These are phyloP conservation scores for Cynodonichthys magdalenae DNA, from an alignment of 2,797 vertebrate genomes.

Conservation along the genomic window DNA sequence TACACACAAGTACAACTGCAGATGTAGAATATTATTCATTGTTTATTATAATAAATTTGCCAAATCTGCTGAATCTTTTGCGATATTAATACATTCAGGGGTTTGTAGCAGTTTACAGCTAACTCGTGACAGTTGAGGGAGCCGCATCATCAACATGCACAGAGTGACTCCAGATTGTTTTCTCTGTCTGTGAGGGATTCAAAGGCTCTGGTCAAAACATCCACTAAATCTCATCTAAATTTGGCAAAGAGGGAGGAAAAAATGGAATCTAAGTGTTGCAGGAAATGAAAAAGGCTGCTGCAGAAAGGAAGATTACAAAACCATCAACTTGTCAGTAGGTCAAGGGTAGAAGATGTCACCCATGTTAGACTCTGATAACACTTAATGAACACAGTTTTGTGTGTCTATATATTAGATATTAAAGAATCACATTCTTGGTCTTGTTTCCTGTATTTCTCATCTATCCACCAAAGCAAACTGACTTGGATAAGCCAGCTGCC, in stretches of 20 bases:
- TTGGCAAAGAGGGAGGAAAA: constrained; percentile 12
- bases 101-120: constrained; percentile 29
- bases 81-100: constrained; percentile 6
- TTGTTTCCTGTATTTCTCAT: constrained; percentile 28
- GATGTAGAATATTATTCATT: neutral
- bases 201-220: constrained; percentile 45
- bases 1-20: too few species aligned
- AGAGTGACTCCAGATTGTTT: constrained; percentile 50
- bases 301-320: constrained; percentile 16
- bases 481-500: constrained; percentile 54
- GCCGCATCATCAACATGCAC: constrained; percentile 51
- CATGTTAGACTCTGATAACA: constrained; percentile 5
- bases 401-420: constrained; percentile 4
- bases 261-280: constrained; percentile 10
- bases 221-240: constrained; percentile 34
- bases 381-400: neutral
- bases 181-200: constrained; percentile 45
- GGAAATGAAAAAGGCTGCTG: constrained; percentile 8
- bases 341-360: constrained; percentile 7
- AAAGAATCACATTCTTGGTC: constrained; percentile 6
- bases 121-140: constrained; percentile 25
- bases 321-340: constrained; percentile 14
- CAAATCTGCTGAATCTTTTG: constrained; percentile 10
- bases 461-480: constrained; percentile 34
- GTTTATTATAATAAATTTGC: neutral